Evolutionary conservation across 2,113 vertebrate genomes (phyloP).

Genomic region (Ranitomeya variabilis): DNA sequence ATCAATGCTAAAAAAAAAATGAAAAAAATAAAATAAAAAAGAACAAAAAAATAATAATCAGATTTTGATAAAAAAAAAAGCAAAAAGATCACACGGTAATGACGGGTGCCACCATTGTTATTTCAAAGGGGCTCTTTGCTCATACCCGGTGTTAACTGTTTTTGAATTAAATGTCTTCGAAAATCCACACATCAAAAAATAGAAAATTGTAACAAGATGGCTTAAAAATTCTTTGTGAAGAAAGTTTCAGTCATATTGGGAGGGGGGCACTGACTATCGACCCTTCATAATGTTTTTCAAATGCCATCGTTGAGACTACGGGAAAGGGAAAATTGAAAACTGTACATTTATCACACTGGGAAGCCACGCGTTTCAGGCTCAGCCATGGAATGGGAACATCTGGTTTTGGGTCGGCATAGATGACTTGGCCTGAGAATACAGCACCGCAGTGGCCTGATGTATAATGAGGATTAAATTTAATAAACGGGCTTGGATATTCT

Average conservation of each 20-base stretch:
- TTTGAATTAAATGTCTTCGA: conserved; percentile 44
- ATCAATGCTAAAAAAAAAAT: conserved; percentile 45
- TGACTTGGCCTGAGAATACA: conserved; percentile 68
- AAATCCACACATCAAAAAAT: conserved; percentile 35
- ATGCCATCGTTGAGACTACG: conserved; percentile 71
- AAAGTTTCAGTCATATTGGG: conserved; percentile 69
- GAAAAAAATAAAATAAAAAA: conserved; percentile 20
- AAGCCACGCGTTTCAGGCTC: conserved; percentile 66
- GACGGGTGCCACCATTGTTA: conserved; percentile 24
- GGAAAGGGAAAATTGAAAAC: conserved; percentile 63
- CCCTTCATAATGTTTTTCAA: conserved; percentile 78
- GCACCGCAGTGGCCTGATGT: conserved; percentile 62
- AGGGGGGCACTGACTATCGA: conserved; percentile 71
- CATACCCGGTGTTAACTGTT: conserved; percentile 24
- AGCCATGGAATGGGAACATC: conserved; percentile 67
- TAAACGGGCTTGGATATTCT: conserved; percentile 66
- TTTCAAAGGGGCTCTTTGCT: conserved; percentile 1
- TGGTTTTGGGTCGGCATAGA: conserved; percentile 68
- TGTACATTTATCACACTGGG: conserved; percentile 68
- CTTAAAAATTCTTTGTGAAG: conserved; percentile 72
- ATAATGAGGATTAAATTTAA: conserved; percentile 68
- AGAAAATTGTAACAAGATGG: conserved; percentile 74
- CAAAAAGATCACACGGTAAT: conserved; percentile 46
- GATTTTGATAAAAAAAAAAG: conserved; percentile 51
- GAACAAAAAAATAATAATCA: conserved; percentile 42